Percentiles rank a stretch among this genome's conserved stretches.
These are phyloP conservation scores for Drosophila anomalata DNA, from an alignment of 2,888 invertebrate genomes.

Conservation along the genomic window DNA sequence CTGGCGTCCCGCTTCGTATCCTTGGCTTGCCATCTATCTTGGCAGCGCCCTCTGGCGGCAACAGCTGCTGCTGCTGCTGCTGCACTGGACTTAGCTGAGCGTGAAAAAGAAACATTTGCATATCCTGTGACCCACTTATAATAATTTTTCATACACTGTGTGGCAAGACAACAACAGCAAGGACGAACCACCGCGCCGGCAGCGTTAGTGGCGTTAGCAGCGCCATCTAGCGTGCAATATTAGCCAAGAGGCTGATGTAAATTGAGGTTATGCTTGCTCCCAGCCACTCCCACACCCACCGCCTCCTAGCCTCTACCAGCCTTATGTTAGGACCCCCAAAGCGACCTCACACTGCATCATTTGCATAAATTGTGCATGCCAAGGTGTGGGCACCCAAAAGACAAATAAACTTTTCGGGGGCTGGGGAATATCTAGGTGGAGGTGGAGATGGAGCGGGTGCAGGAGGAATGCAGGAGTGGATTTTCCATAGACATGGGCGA, in stretches of 20 bases:
- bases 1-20: conserved; percentile 10
- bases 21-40: conserved; percentile 36
- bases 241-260: conserved; percentile 42
- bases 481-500: conserved; percentile 46
- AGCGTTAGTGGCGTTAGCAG: conserved; percentile 9
- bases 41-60: conserved; percentile 49
- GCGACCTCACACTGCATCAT: conserved; percentile 52
- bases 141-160: conserved; percentile 78
- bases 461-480: conserved; percentile 9
- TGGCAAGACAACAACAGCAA: conserved; percentile 35
- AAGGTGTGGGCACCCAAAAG: conserved; percentile 31
- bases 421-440: not conserved
- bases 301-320: not conserved
- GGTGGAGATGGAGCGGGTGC: not conserved
- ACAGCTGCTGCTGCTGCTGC: conserved; percentile 57
- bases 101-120: conserved; percentile 79
- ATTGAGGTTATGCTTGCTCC: conserved; percentile 78
- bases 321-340: conserved; percentile 7
- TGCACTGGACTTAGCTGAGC: conserved; percentile 69
- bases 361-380: conserved; percentile 68
- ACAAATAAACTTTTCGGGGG: conserved; percentile 37
- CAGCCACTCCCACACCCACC: not conserved
- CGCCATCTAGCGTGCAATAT: conserved; percentile 57
- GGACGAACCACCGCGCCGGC: not conserved
- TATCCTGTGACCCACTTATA: conserved; percentile 81